A percentile compares a stretch with the other conserved stretches of the same genome.
Evolutionary conservation across 2,888 invertebrate species (phyloP).

Genomic region (Eupsilia transversa): DNA sequence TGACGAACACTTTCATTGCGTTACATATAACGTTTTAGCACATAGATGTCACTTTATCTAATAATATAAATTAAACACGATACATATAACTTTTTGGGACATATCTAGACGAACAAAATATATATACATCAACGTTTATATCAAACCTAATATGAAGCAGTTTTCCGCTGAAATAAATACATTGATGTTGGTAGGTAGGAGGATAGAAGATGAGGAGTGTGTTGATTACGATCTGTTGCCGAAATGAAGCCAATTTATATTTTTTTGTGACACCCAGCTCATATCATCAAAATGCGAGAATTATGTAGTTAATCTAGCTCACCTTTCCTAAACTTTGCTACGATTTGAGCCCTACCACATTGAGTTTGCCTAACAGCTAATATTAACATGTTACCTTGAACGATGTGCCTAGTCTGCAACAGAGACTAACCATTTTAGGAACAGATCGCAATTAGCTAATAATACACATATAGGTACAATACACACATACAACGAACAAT

Average conservation of each 20-base stretch:
- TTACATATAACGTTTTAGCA: slow-evolving; percentile 91
- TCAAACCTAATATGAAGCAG: slow-evolving; percentile 86
- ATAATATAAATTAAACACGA: slow-evolving; percentile 83
- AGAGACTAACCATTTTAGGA: slow-evolving; percentile 88
- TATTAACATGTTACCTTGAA: slow-evolving; percentile 63
- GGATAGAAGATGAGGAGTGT: slow-evolving; percentile 75
- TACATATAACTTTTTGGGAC: slow-evolving; percentile 76
- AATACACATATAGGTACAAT: slow-evolving; percentile 72
- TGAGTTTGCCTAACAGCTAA: slow-evolving; percentile 54
- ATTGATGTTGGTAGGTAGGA: slow-evolving; percentile 75
- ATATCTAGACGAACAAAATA: slow-evolving; percentile 83
- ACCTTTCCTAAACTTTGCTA: slow-evolving; percentile 62
- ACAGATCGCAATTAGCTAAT: slow-evolving; percentile 88
- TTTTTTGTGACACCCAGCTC: slow-evolving; percentile 88
- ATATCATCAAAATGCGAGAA: slow-evolving; percentile 82
- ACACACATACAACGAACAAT: slow-evolving; percentile 75
- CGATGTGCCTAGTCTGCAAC: slow-evolving; percentile 72
- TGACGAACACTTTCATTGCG: slow-evolving; percentile 88
- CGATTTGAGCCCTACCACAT: slow-evolving; percentile 54
- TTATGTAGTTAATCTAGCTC: slow-evolving; percentile 42
- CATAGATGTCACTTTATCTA: slow-evolving; percentile 85
- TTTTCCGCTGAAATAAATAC: slow-evolving; percentile 79
- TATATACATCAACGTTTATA: slow-evolving; percentile 81
- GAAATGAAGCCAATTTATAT: slow-evolving; percentile 88
- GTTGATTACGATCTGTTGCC: slow-evolving; percentile 90